Evolutionary conservation across 2,113 vertebrate genomes (phyloP), one percentile per base, ranked within the genome.

Genomic region (Oncorhynchus tshawytscha): DNA sequence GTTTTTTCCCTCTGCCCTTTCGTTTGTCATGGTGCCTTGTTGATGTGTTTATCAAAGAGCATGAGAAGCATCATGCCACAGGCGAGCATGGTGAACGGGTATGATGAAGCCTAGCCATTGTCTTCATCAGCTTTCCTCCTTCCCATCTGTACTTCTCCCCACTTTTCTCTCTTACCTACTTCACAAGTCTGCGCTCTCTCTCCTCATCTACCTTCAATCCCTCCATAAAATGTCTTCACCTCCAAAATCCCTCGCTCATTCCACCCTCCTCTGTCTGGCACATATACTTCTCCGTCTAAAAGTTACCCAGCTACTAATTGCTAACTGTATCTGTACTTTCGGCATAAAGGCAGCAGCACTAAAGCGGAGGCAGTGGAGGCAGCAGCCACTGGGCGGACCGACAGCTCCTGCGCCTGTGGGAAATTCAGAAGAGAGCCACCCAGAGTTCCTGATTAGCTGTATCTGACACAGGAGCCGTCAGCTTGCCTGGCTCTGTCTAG

Each of bases 401-500:
- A 29, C 18, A 69, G 31, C 16, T n/a, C 67, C 16, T 12, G 31
- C 18, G 16, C 29, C 34, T 45, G 34, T 22, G 31, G 34, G 67
- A 34, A 11, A 20, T 8, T 6, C 16, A 13, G 13, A 39, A 31
- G 18, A 39, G 67, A 34, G 67, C 15, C 8, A 24, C 29, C 29
- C 67, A 39, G 34, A 34, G 29, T 20, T 68, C 20, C 5, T 45
- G 67, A 45, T 39, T 69, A 69, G 67, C 34, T 45, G 65, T 67
- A 45, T 34, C 67, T 69, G 67, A 16, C 24, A 67, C 22, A 45
- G 67, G 67, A 39, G 34, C 67, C 39, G 67, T 69, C 67, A 69
- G 67, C 16, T 34, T 7, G 34, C 73, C 27, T 49, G 18, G 64
- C 51, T 68, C 16, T 67, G 49, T n/a, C 73, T 48, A 34, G 65